Evolutionary conservation across 2,888 invertebrate species (phyloP), one percentile per base, ranked within the genome.

Genomic region (Drosophila picticornis): DNA sequence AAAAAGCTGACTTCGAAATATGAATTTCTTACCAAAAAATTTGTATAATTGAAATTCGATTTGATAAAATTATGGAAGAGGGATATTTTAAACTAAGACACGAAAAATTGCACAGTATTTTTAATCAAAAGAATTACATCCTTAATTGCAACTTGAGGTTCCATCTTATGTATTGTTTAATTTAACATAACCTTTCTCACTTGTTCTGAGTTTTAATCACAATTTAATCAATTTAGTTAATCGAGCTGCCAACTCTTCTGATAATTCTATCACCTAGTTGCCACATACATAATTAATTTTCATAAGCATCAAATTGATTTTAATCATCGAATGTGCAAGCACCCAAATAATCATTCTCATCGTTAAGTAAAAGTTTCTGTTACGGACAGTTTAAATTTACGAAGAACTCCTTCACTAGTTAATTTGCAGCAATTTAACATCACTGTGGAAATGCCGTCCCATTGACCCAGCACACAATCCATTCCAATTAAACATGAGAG

Each of bases 401-500:
- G n/a, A 61, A 31, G 62, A 57, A 72, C 52, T 69, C 48, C 51
- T 51, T 59, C 46, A 51, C 27, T 50, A 73, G 68, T 80, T 78
- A 72, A 79, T 77, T 76, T 73, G 69, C 31, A 63, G 52, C 69
- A 72, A 80, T 66, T 80, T 66, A 77, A 77, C 72, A 68, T 65
- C 52, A 65, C 72, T n/a, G n/a, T 22, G n/a, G 62, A 59, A 70
- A 74, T 50, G 61, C 31, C 16, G 11, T 29, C 61, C 70, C 68
- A 36, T 73, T 80, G 72, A 68, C 72, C 74, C 74, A 56, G 43
- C 81, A 77, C 77, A 75, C 75, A 71, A 77, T 77, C 78, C 74
- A 77, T 80, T 77, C 83, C 77, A 84, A 84, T 84, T 84, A 88
- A 80, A 75, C 67, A 66, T 62, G 61, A 65, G 67, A 63, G 67